Base-by-base conservation (phyloP, 2,113 vertebrate species). In the Meles meles region DNA sequence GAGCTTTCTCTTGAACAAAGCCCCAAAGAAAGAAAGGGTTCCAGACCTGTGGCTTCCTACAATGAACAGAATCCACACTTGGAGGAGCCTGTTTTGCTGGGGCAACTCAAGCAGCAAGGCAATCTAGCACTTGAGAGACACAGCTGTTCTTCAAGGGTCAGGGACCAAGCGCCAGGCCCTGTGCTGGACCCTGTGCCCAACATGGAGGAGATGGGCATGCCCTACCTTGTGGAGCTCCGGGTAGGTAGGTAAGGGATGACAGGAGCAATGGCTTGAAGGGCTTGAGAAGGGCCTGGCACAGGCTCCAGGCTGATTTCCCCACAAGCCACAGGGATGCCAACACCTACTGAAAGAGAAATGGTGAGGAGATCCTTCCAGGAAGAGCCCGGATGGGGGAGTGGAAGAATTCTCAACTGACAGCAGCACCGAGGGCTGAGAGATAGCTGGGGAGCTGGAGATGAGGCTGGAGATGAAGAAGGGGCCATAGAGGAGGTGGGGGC, bases 141-240 rank as follows among this genome's bases (percentile, higher is more conserved):
- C 12, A 0, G 25, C 0, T 63, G 34, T n/a, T 55, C 61, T 65
- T 44, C 39, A 9, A 61, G 65, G 37, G 59, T 2, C 20, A 10
- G 7, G 27, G 39, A 69, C 25, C 8, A 0, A 12, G 31, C 2
- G 44, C 69, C 69, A 44, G 29, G 39, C 59, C 6, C 25, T 20
- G 47, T 20, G 29, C 42, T 5, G 37, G 29, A 65, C 72, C 31
- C 57, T 10, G 29, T 0, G 0, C 2, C 37, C 44, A 27, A 49
- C 67, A 4, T 0, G 7, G 65, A 47, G 23, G 44, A 59, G 69
- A 59, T 80, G 15, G 5, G 55, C 80, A 17, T 2, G 0, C 15
- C 12, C 57, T 23, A 3, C 49, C 25, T 20, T 7, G 0, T 2
- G 47, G 74, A 59, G 72, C 3, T 44, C 49, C 0, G 0, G 1